A percentile compares a stretch with the other conserved stretches of the same genome.
phyloP scores from a whole-genome alignment of 2,113 vertebrate genomes.

The Oncorhynchus keta region DNA sequence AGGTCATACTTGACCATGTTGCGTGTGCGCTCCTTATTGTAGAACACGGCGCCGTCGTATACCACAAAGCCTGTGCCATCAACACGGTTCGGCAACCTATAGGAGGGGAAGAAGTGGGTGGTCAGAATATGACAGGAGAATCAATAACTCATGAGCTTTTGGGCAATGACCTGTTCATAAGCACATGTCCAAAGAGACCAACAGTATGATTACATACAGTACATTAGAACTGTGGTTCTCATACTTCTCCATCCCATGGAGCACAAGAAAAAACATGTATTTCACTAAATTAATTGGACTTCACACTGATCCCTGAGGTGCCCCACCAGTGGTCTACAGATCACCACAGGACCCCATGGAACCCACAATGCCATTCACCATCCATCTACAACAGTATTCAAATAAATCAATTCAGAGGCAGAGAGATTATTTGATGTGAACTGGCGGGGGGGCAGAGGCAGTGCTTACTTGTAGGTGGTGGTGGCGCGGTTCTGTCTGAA shows the following conservation, averaged over 20 bases:
- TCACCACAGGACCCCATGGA: neutral
- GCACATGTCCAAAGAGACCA: too few species aligned
- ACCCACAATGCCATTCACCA: neutral
- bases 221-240: too few species aligned
- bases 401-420: conserved; percentile 53
- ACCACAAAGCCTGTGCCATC: conserved; percentile 94
- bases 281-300: too few species aligned
- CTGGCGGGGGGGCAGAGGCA: conserved; percentile 34
- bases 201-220: too few species aligned
- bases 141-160: too few species aligned
- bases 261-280: too few species aligned
- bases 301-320: too few species aligned
- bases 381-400: conserved; percentile 44
- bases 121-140: neutral
- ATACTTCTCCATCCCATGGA: too few species aligned
- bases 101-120: neutral
- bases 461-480: conserved; percentile 85
- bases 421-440: conserved; percentile 55
- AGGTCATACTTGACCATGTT: conserved; percentile 94
- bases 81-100: conserved; percentile 87
- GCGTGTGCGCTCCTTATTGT: conserved; percentile 95
- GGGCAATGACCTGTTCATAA: too few species aligned
- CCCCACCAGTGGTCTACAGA: neutral
- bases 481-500: conserved; percentile 84
- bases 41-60: conserved; percentile 93